Evolutionary conservation across 2,797 vertebrate genomes (phyloP).

Genomic region (Ptychobarbus kaznakovi): DNA sequence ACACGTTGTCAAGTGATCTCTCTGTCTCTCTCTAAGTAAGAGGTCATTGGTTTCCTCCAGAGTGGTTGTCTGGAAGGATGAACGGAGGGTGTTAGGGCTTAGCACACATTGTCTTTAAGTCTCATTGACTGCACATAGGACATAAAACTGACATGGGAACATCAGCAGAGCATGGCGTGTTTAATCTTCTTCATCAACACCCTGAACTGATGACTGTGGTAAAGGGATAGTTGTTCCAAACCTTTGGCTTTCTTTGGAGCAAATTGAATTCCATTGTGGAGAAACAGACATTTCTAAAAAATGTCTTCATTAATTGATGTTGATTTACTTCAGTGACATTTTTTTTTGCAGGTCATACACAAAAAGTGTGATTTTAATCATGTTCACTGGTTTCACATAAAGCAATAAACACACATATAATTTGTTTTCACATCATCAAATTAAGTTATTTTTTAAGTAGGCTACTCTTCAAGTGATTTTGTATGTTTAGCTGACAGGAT

Average conservation of each 20-base stretch:
- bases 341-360: not conserved
- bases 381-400: too few relatives aligned
- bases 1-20: constrained; percentile 34
- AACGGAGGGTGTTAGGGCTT: constrained; percentile 1
- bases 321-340: not conserved
- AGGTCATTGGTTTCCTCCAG: constrained; percentile 40
- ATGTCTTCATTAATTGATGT: too few relatives aligned
- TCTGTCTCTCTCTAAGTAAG: constrained; percentile 39
- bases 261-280: too few relatives aligned
- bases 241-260: not conserved
- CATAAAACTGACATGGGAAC: not conserved
- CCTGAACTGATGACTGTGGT: not conserved
- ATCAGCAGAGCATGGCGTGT: not conserved
- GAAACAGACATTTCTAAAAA: too few relatives aligned
- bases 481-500: not conserved
- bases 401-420: not conserved
- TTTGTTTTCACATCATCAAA: too few relatives aligned
- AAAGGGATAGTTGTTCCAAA: not conserved
- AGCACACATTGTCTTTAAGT: not conserved
- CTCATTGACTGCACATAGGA: not conserved
- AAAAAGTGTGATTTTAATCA: not conserved
- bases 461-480: not conserved
- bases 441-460: too few relatives aligned
- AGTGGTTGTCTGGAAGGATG: not conserved
- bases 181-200: not conserved